These are phyloP conservation scores for Sipha flava DNA, from an alignment of 1,140 invertebrate species.

Conservation along the genomic window DNA sequence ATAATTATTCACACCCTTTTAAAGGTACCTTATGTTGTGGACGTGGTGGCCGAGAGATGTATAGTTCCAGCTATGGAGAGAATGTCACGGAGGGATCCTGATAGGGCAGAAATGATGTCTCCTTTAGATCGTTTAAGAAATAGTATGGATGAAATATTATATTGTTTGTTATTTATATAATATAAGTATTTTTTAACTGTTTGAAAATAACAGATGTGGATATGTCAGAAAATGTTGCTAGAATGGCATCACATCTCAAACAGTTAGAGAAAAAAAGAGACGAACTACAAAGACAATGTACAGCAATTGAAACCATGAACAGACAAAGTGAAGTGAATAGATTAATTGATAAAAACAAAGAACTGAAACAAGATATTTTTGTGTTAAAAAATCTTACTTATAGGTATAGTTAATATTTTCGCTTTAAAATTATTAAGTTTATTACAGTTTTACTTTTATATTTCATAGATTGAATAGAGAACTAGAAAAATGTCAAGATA, in stretches of 20 bases:
- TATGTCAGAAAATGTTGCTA: constrained; percentile 26
- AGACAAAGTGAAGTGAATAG: constrained; percentile 22
- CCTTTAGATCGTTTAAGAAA: constrained; percentile 24
- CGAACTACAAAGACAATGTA: constrained; percentile 20
- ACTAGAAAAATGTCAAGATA: constrained; percentile 58
- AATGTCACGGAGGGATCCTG: neutral
- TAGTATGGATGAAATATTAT: neutral
- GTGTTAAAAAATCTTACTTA: constrained; percentile 60
- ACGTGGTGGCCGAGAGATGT: neutral
- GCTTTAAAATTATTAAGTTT: too few species aligned
- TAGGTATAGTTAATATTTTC: constrained; percentile 42
- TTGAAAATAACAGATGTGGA: constrained; percentile 5
- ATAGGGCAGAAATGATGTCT: neutral
- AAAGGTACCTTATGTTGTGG: neutral
- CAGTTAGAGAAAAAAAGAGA: constrained; percentile 28
- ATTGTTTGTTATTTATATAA: neutral
- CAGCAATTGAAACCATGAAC: constrained; percentile 14
- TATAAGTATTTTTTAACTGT: neutral
- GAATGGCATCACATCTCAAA: constrained; percentile 20
- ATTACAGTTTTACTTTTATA: too few species aligned
- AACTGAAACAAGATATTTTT: constrained; percentile 51
- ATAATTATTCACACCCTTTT: too few species aligned
- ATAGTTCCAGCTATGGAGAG: constrained; percentile 17
- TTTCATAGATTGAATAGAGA: constrained; percentile 57
- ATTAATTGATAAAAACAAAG: constrained; percentile 36